A percentile compares a stretch with the other conserved stretches of the same genome.
These are phyloP conservation scores for Miichthys miiuy DNA, from an alignment of 2,797 vertebrate genomes.

Conservation along the genomic window DNA sequence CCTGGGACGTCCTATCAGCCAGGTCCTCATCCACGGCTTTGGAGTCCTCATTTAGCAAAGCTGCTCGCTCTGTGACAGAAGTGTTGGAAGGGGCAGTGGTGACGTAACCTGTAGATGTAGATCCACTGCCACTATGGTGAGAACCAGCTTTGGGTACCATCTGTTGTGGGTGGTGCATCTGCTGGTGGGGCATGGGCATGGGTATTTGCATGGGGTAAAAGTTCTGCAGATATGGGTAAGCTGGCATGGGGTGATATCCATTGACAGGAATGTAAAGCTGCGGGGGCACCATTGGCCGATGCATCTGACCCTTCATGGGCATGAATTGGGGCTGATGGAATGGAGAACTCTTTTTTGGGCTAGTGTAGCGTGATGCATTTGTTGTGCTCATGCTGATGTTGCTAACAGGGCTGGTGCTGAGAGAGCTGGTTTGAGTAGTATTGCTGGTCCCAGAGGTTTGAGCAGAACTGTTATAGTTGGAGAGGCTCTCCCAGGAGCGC, in stretches of 20 bases:
- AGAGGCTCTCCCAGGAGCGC: slow-evolving; percentile 94
- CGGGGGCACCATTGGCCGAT: slow-evolving; percentile 90
- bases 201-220: slow-evolving; percentile 97
- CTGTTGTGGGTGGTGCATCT: slow-evolving; percentile 85
- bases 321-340: slow-evolving; percentile 95
- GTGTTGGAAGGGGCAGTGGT: slow-evolving; percentile 93
- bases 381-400: slow-evolving; percentile 79
- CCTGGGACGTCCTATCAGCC: slow-evolving; percentile 84
- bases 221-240: slow-evolving; percentile 95
- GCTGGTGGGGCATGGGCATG: slow-evolving; percentile 93
- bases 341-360: slow-evolving; percentile 91
- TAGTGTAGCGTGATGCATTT: slow-evolving; percentile 89
- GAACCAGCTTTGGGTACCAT: slow-evolving; percentile 92
- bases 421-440: slow-evolving; percentile 96
- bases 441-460: slow-evolving; percentile 96
- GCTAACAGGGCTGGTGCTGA: slow-evolving; percentile 96
- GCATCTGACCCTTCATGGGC: slow-evolving; percentile 93
- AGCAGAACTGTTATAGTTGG: slow-evolving; percentile 93
- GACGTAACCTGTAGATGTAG: slow-evolving; percentile 96
- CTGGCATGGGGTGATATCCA: slow-evolving; percentile 95
- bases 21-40: slow-evolving; percentile 81
- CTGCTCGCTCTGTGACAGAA: slow-evolving; percentile 89
- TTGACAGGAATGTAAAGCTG: slow-evolving; percentile 98
- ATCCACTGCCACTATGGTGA: slow-evolving; percentile 96
- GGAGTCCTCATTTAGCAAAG: slow-evolving; percentile 84